phyloP scores from a whole-genome alignment of 1,140 invertebrate species.

The Nebria ingens region DNA sequence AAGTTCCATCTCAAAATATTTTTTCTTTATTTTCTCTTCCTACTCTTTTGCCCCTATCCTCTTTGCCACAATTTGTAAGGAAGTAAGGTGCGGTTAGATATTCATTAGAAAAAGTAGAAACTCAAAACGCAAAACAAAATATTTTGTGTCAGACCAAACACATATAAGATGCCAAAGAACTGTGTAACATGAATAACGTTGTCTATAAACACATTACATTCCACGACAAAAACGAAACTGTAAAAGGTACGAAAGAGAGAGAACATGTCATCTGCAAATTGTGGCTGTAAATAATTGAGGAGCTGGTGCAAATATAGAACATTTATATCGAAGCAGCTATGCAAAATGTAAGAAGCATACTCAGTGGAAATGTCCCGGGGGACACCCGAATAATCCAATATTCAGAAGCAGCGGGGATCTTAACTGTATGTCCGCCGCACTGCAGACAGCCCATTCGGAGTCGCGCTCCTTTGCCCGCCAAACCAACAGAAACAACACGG shows the following conservation, averaged over 20 bases:
- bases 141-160: no score
- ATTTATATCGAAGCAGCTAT: neutral
- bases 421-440: neutral
- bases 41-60: no score
- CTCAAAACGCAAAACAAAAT: no score
- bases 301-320: neutral
- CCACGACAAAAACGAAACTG: neutral
- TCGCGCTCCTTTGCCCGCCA: neutral
- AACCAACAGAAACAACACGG: no score
- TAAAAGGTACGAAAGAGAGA: neutral
- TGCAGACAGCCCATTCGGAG: neutral
- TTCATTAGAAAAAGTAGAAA: no score
- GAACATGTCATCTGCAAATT: neutral
- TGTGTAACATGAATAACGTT: no score
- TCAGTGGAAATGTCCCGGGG: neutral
- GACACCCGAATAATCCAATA: neutral
- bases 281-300: neutral
- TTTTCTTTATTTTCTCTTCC: no score
- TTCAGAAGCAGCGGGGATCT: neutral
- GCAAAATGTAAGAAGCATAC: slow-evolving; percentile 3
- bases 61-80: no score
- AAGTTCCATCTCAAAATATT: no score
- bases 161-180: no score
- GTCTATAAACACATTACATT: neutral
- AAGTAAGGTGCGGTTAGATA: no score